These are phyloP conservation scores for Lophius americanus DNA, from an alignment of 2,797 vertebrate species.

Conservation along the genomic window DNA sequence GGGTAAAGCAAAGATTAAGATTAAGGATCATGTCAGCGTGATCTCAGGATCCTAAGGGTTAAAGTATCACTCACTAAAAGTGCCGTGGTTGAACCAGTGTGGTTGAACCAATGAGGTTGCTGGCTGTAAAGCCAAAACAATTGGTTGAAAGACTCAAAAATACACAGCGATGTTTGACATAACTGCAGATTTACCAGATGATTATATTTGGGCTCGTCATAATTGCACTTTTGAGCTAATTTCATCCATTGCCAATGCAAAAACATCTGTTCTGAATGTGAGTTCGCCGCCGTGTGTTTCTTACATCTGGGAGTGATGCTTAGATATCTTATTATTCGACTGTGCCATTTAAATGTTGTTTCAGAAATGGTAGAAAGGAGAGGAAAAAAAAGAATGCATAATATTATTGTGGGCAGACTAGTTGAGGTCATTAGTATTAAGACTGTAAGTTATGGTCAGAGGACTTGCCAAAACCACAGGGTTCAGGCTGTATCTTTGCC, in stretches of 20 bases:
- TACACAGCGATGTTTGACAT: too few species aligned
- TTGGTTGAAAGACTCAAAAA: neutral
- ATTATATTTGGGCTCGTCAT: too few species aligned
- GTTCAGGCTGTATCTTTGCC: conserved; percentile 51
- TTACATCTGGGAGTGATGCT: conserved; percentile 16
- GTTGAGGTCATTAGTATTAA: conserved; percentile 51
- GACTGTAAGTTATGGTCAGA: conserved; percentile 52
- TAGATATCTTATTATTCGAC: conserved; percentile 31
- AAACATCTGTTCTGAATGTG: conserved; percentile 20
- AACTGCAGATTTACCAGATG: too few species aligned
- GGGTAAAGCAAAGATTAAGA: too few species aligned
- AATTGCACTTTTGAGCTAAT: neutral
- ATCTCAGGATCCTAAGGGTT: too few species aligned
- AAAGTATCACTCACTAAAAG: too few species aligned
- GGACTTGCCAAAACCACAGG: conserved; percentile 54
- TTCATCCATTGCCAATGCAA: neutral
- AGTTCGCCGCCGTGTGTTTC: conserved; percentile 7
- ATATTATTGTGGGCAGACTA: conserved; percentile 59
- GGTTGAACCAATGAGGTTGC: neutral
- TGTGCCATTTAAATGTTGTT: conserved; percentile 34
- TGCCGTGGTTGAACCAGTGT: too few species aligned
- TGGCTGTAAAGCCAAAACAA: neutral
- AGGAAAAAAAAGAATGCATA: conserved; percentile 38
- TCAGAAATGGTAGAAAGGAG: conserved; percentile 28
- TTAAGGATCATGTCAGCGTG: too few species aligned